Evolutionary conservation across 2,113 vertebrate genomes (phyloP).

Genomic region (Crotalus helleri): DNA sequence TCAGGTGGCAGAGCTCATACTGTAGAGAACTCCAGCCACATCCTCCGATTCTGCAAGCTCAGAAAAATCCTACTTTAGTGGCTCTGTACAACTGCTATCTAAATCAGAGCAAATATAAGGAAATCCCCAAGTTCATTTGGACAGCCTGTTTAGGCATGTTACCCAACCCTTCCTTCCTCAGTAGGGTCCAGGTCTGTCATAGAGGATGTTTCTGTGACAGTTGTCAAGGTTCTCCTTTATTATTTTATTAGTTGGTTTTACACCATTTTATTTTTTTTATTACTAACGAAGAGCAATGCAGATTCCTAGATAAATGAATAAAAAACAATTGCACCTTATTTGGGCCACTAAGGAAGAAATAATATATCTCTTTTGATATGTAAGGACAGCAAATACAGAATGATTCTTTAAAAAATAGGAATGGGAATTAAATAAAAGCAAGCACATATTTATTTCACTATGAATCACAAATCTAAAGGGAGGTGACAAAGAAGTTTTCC

Average conservation of each 20-base stretch:
- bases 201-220: background rate
- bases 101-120: too few relatives aligned
- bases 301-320: conserved; percentile 11
- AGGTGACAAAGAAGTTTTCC: background rate
- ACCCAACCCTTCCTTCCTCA: too few relatives aligned
- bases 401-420: background rate
- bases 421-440: conserved; percentile 37
- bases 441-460: conserved; percentile 1
- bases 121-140: too few relatives aligned
- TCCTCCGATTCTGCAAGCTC: too few relatives aligned
- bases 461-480: conserved; percentile 18
- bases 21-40: too few relatives aligned
- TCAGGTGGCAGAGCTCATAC: too few relatives aligned
- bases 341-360: conserved; percentile 64
- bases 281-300: background rate
- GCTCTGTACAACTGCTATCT: too few relatives aligned
- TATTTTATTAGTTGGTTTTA: background rate
- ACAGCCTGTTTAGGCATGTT: too few relatives aligned
- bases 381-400: conserved; percentile 34
- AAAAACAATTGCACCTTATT: conserved; percentile 58
- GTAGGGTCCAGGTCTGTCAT: background rate
- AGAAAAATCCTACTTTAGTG: too few relatives aligned
- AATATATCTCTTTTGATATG: conserved; percentile 49
- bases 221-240: background rate
- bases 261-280: background rate